Evolutionary conservation across 2,797 vertebrate genomes (phyloP).

Genomic region (Masticophis lateralis): DNA sequence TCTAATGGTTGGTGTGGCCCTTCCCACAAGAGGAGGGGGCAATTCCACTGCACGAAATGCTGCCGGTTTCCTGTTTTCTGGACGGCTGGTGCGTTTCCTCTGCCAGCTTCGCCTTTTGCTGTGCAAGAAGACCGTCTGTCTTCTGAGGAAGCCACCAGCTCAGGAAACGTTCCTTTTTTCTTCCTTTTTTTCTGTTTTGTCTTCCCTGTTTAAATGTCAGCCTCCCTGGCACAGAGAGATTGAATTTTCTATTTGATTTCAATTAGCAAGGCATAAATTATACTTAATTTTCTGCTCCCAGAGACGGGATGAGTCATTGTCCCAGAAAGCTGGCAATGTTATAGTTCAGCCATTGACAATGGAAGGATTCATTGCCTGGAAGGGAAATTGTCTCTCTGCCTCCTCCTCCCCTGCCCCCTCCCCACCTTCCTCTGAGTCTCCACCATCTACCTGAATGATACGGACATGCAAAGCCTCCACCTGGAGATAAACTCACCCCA

Average conservation of each 20-base stretch:
- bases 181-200: background rate
- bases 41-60: background rate
- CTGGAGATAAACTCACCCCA: slow-evolving; percentile 38
- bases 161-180: slow-evolving; percentile 31
- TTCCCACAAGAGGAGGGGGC: background rate
- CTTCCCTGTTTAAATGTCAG: slow-evolving; percentile 53
- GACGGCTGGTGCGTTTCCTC: background rate
- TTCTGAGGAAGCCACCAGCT: background rate
- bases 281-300: slow-evolving; percentile 67
- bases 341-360: slow-evolving; percentile 52
- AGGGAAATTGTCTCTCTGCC: slow-evolving; percentile 20
- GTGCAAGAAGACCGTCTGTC: background rate
- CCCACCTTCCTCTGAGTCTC: slow-evolving; percentile 19
- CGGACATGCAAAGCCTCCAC: background rate
- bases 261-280: slow-evolving; percentile 76
- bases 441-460: slow-evolving; percentile 31
- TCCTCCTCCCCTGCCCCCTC: background rate
- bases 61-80: background rate
- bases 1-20: background rate
- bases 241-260: slow-evolving; percentile 76
- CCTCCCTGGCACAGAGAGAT: slow-evolving; percentile 60
- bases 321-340: slow-evolving; percentile 56
- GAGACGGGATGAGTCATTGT: slow-evolving; percentile 59
- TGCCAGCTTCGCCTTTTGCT: fast-evolving
- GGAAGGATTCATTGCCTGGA: slow-evolving; percentile 33